Evolutionary conservation across 2,797 vertebrate genomes (phyloP), one percentile per base, ranked within the genome.

Genomic region (Neosilurus hyrtlii): DNA sequence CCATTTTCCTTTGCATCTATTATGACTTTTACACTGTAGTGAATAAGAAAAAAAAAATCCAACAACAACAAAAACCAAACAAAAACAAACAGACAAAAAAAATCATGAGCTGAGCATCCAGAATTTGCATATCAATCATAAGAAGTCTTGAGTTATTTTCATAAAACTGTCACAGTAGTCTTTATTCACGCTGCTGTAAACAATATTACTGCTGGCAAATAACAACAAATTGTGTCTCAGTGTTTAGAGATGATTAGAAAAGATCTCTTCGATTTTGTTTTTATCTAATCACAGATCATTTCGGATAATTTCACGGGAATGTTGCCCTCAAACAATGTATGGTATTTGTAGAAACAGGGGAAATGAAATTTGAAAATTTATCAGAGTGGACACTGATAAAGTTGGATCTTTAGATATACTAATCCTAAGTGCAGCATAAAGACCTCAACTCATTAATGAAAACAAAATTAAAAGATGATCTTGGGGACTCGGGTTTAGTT

Each of bases 371-470:
- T 51, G 59, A 77, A 83, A 86, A 84, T 84, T 56, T 77, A 82
- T 81, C 22, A 35, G 79, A 78, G 73, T 75, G 67, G 79, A 82
- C 84, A 62, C 67, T 83, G 83, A 86, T 85, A 82, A 85, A 84
- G 82, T 68, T 66, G 68, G 24, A 71, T 82, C 74, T 86, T 82
- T 81, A 82, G 61, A 86, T 81, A 67, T 52, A 71, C 76, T 78
- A 85, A 86, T 81, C 81, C 80, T 82, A 65, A 77, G 76, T 81
- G 83, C 68, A 74, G 73, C 84, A 87, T 87, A 79, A 87, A 89
- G 88, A 85, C 86, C 86, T 87, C 85, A 87, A 85, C 82, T 73
- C 80, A 86, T 89, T 89, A 85, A 86, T 78, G 83, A 83, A 80
- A 76, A 80, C 82, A 77, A 86, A 88, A 90, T 90, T 72, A 73